Conservation (phyloP, 2,888 invertebrate genomes). For the Rambutsinella grinnellia region DNA sequence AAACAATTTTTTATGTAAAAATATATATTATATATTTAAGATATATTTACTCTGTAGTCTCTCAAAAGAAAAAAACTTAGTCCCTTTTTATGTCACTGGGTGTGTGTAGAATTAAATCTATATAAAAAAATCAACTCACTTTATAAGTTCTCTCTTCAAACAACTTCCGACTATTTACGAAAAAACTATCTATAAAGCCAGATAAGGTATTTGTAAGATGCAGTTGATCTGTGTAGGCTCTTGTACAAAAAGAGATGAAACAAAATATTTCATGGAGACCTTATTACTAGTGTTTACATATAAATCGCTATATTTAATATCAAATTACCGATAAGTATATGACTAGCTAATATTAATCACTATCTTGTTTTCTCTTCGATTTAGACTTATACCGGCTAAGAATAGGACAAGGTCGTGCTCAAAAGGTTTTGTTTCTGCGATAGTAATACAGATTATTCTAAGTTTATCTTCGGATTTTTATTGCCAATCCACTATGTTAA, state of each 20-base stretch:
- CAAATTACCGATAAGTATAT: neutral
- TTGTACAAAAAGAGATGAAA: conserved; percentile 42
- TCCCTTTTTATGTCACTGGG: neutral
- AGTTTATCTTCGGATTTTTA: conserved; percentile 18
- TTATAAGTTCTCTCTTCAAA: too few species aligned
- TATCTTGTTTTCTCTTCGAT: neutral
- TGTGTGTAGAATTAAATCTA: neutral
- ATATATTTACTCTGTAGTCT: conserved; percentile 6
- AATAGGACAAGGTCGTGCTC: conserved; percentile 42
- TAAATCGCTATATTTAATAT: neutral
- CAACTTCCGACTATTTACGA: too few species aligned
- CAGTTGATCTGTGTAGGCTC: conserved; percentile 53
- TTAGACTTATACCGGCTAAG: neutral
- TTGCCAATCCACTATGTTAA: conserved; percentile 30
- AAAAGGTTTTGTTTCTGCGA: conserved; percentile 44
- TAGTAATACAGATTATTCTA: neutral
- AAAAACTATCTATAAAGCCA: too few species aligned
- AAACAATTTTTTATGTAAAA: neutral
- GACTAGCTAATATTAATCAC: neutral
- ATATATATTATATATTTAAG: neutral
- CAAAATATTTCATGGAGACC: conserved; percentile 51
- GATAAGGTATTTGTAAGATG: too few species aligned
- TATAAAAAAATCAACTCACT: conserved; percentile 9
- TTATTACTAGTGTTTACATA: conserved; percentile 35
- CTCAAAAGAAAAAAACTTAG: conserved; percentile 9